Evolutionary conservation across 2,888 invertebrate genomes (phyloP).

Genomic region (Odontocolon sp.): DNA sequence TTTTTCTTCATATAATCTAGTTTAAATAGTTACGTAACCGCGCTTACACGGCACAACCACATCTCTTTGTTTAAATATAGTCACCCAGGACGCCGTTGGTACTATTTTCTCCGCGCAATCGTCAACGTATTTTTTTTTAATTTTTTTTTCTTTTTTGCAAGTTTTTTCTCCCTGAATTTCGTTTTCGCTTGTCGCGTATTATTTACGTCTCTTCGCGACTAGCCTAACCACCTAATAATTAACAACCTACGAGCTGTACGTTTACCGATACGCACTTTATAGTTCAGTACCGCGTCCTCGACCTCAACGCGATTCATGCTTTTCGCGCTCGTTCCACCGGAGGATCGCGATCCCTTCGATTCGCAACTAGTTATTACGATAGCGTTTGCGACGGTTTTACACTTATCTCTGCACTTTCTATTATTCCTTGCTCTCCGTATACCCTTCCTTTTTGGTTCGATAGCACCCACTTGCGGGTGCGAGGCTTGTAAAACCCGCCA

Average conservation of each 20-base stretch:
- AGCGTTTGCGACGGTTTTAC: background rate
- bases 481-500: constrained; percentile 14
- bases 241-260: constrained; percentile 53
- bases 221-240: constrained; percentile 70
- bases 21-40: constrained; percentile 73
- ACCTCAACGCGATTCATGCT: constrained; percentile 28
- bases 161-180: constrained; percentile 48
- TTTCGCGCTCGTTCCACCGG: constrained; percentile 32
- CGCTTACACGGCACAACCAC: constrained; percentile 61
- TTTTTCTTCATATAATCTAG: constrained; percentile 70
- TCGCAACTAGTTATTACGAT: constrained; percentile 2
- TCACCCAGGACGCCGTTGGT: constrained; percentile 68
- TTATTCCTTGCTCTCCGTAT: background rate
- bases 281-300: constrained; percentile 15
- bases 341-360: background rate
- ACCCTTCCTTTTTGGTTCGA: constrained; percentile 12
- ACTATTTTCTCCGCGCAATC: constrained; percentile 57
- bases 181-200: constrained; percentile 52
- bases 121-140: constrained; percentile 17
- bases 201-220: constrained; percentile 65
- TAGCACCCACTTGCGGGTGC: constrained; percentile 10
- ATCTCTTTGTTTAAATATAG: constrained; percentile 52
- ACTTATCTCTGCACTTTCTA: background rate
- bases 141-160: background rate
- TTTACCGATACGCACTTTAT: constrained; percentile 39